These are phyloP conservation scores for Trachelus tabidus DNA, from an alignment of 2,888 invertebrate species.

Conservation along the genomic window DNA sequence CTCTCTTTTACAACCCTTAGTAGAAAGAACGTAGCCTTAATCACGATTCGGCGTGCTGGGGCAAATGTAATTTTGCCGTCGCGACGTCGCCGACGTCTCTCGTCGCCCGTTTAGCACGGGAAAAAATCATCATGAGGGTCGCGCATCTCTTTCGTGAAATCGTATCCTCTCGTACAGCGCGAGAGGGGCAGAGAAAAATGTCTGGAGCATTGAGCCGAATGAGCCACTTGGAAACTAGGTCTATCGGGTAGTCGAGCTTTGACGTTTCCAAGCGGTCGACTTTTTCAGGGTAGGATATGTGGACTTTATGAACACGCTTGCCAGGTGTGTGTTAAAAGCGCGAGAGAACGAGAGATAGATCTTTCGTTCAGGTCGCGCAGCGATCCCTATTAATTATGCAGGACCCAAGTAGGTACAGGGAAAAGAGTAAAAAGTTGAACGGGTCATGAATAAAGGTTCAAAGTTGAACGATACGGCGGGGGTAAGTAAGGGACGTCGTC, in stretches of 20 bases:
- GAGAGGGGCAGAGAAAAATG: too few species aligned
- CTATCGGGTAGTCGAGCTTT: too few species aligned
- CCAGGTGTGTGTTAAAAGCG: too few species aligned
- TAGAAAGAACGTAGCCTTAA: conserved; percentile 4
- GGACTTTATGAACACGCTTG: neutral
- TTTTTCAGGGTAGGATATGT: too few species aligned
- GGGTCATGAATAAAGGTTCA: conserved; percentile 2
- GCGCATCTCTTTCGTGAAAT: too few species aligned
- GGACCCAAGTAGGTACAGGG: neutral
- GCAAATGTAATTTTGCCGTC: conserved; percentile 16
- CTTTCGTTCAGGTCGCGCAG: neutral
- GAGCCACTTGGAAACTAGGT: neutral
- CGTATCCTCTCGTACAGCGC: too few species aligned
- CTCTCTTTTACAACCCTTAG: too few species aligned
- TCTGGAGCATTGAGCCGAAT: neutral
- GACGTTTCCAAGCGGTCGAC: too few species aligned
- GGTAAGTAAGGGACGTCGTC: too few species aligned
- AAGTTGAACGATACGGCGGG: neutral
- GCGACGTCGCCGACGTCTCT: neutral
- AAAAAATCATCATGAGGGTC: too few species aligned
- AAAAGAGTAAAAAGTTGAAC: neutral
- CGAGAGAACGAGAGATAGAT: neutral
- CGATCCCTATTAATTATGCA: neutral
- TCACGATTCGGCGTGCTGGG: conserved; percentile 12
- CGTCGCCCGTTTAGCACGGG: too few species aligned